These are phyloP conservation scores for Chelonus insularis DNA, from an alignment of 1,140 invertebrate species.

Conservation along the genomic window DNA sequence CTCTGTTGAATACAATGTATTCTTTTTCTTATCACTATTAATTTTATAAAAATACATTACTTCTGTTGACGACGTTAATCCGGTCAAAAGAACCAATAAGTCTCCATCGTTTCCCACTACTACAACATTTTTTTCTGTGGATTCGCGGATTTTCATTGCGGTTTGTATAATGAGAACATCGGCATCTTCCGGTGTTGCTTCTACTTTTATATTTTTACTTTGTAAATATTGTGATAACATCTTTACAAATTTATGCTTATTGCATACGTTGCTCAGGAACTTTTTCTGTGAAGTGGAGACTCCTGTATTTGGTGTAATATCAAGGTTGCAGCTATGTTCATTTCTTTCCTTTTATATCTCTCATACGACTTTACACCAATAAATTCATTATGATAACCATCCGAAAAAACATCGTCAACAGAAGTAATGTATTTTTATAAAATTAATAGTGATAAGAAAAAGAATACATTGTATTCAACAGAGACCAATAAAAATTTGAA, in stretches of 20 bases:
- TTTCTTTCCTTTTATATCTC: too few relatives aligned
- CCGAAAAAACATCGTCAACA: neutral
- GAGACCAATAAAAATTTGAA: slow-evolving; percentile 10
- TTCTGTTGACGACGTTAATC: neutral
- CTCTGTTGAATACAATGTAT: neutral
- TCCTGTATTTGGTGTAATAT: neutral
- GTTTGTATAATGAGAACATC: slow-evolving; percentile 9
- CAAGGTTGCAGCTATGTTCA: too few relatives aligned
- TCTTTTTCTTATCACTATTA: neutral
- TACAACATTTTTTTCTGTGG: neutral
- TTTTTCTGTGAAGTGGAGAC: neutral
- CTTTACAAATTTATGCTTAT: slow-evolving; percentile 15
- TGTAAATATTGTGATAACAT: slow-evolving; percentile 9
- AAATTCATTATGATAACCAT: too few relatives aligned
- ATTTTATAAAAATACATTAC: slow-evolving; percentile 21
- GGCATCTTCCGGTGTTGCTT: slow-evolving; percentile 12
- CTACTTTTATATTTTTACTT: neutral
- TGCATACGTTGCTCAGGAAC: neutral
- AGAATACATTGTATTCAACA: neutral
- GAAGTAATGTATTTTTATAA: slow-evolving; percentile 19
- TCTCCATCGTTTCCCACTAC: slow-evolving; percentile 29
- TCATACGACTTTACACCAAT: too few relatives aligned
- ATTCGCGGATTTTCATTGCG: neutral
- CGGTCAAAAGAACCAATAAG: slow-evolving; percentile 23
- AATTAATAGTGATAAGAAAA: neutral